A percentile compares a stretch with the other conserved stretches of the same genome.
These are phyloP conservation scores for Plumapathes pennacea DNA, from an alignment of 92 coral and sea anemone genomes.

Conservation along the genomic window DNA sequence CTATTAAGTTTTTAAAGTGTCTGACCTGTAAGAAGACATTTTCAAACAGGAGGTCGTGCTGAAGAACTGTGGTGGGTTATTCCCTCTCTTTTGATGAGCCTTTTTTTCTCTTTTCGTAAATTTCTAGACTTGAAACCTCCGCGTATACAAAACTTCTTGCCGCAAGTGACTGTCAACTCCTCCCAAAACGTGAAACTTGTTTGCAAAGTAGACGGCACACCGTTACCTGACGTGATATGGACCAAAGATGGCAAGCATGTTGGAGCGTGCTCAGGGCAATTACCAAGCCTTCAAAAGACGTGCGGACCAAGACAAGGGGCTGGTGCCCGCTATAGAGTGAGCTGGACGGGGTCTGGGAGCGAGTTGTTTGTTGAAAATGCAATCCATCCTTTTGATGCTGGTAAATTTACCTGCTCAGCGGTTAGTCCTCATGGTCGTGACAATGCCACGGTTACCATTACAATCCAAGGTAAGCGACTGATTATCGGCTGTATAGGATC, in stretches of 20 bases:
- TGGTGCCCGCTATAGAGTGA: constrained; percentile 24
- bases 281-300: constrained; percentile 24
- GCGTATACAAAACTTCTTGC: constrained; percentile 32
- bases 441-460: constrained; percentile 18
- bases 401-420: constrained; percentile 59
- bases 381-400: constrained; percentile 65
- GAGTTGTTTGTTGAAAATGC: constrained; percentile 54
- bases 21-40: too few relatives aligned
- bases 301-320: constrained; percentile 4
- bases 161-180: constrained; percentile 44
- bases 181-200: constrained; percentile 41
- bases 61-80: too few relatives aligned
- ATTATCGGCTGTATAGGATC: too few relatives aligned
- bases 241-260: constrained; percentile 39
- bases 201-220: constrained; percentile 62
- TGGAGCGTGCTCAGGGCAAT: constrained; percentile 60
- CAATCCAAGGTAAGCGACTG: constrained; percentile 40
- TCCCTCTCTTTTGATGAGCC: too few relatives aligned
- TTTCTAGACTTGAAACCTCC: constrained; percentile 56
- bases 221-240: constrained; percentile 65
- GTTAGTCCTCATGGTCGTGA: constrained; percentile 43
- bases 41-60: too few relatives aligned
- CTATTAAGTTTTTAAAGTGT: too few relatives aligned
- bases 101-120: too few relatives aligned
- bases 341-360: constrained; percentile 39